Evolutionary conservation across 2,113 vertebrate genomes (phyloP), one percentile per base, ranked within the genome.

Genomic region (Glareola pratincola): DNA sequence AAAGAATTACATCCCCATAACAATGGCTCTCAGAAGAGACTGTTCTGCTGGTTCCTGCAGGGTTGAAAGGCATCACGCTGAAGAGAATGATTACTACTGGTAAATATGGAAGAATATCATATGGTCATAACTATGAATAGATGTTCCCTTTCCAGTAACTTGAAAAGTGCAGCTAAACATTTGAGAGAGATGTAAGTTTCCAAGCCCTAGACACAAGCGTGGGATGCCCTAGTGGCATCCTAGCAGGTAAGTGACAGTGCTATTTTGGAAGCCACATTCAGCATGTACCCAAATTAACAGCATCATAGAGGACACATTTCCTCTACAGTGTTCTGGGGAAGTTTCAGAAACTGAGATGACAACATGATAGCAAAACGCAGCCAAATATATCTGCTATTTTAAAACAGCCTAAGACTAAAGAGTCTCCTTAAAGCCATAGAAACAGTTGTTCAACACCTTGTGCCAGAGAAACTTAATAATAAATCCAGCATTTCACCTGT

Each of bases 91-190:
- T n/a, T 91, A 69, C 66, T 69, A 43, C 72, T 64, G 45, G 45
- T 84, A 87, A 91, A 87, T 56, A 86, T 51, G 54, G 57, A 66
- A 85, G 66, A 47, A 47, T 51, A 37, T 53, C 36, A 43, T 34
- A 16, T 37, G 36, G 27, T 60, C 23, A 9, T 67, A 43, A 41
- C 76, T 87, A 81, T 37, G 64, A 91, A 92, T 66, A 96, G 80
- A 63, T 74, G 47, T 78, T 93, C 72, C 59, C 23, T 86, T 81
- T 57, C 56, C 50, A 57, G 51, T n/a, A 93, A 71, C 92, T 85
- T 86, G 62, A 96, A 96, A 96, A 94, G 66, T 78, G 54, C 87
- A 95, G 54, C 80, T 57, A 73, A 73, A 39, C 56, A 41, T 69
- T 94, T 36, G 18, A 76, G 57, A 72, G 79, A 88, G 56, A 53